Conservation (phyloP, 1,140 invertebrate species). For the Euura saliciscinereae region DNA sequence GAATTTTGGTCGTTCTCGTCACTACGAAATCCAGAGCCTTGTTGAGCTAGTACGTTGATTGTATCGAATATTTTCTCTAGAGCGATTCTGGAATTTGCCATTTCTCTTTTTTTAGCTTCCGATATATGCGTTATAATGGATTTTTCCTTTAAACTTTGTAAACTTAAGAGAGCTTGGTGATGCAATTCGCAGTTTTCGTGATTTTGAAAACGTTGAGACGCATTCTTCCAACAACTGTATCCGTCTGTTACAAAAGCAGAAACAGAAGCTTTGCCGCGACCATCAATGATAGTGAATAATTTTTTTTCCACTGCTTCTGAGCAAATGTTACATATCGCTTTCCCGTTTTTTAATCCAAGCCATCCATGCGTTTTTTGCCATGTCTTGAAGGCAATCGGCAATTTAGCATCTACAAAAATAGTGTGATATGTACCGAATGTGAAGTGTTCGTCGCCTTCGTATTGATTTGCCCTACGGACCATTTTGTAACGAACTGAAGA, state of each 20-base stretch:
- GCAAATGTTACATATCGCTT: background rate
- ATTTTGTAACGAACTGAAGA: too few relatives aligned
- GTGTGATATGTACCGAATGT: background rate
- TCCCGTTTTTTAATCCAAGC: background rate
- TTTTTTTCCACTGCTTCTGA: background rate
- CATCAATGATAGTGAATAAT: background rate
- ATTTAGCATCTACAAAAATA: background rate
- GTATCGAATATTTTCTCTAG: slow-evolving; percentile 23
- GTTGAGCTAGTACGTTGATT: slow-evolving; percentile 17
- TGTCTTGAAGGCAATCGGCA: background rate
- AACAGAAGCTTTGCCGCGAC: background rate
- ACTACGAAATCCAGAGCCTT: slow-evolving; percentile 24
- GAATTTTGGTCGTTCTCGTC: slow-evolving; percentile 20
- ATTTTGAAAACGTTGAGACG: slow-evolving; percentile 9
- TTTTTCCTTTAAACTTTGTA: slow-evolving; percentile 12
- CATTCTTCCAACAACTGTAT: slow-evolving; percentile 22
- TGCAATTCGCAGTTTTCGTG: slow-evolving; percentile 13
- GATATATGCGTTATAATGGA: slow-evolving; percentile 10
- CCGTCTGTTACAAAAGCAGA: slow-evolving; percentile 1
- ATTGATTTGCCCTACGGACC: too few relatives aligned
- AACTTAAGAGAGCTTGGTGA: slow-evolving; percentile 7
- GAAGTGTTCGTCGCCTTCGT: too few relatives aligned
- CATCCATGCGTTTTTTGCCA: background rate
- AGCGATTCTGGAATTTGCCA: slow-evolving; percentile 20
- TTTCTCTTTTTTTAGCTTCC: slow-evolving; percentile 19